Percentiles rank a stretch among this genome's conserved stretches.
phyloP scores from a whole-genome alignment of 2,113 vertebrate species.

The Hippocampus mohnikei region DNA sequence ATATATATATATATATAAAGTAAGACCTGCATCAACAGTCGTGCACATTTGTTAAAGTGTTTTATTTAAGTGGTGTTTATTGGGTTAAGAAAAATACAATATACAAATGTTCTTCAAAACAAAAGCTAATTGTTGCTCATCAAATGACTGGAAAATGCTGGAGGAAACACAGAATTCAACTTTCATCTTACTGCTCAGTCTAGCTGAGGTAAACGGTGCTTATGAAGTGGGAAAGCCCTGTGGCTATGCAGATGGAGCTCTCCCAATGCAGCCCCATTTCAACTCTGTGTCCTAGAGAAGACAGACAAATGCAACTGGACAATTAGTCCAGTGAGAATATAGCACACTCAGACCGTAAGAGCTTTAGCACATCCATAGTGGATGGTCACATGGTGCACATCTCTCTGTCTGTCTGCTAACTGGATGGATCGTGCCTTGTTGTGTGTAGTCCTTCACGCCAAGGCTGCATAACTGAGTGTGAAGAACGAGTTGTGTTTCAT shows the following conservation, averaged over 20 bases:
- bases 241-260: conserved; percentile 57
- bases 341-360: conserved; percentile 58
- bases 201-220: conserved; percentile 26
- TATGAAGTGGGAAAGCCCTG: conserved; percentile 38
- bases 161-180: conserved; percentile 14
- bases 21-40: background rate
- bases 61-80: no score
- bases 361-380: conserved; percentile 44
- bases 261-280: conserved; percentile 46
- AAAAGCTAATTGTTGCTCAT: background rate
- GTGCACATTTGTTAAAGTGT: no score
- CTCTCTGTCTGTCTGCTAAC: conserved; percentile 28
- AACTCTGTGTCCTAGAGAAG: conserved; percentile 52
- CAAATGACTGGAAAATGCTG: background rate
- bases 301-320: conserved; percentile 62
- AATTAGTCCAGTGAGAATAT: conserved; percentile 57
- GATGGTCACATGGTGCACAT: conserved; percentile 52
- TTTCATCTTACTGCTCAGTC: conserved; percentile 11
- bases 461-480: conserved; percentile 64
- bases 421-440: conserved; percentile 33
- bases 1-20: background rate
- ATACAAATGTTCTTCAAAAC: no score
- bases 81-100: no score
- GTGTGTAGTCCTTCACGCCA: conserved; percentile 45
- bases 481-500: conserved; percentile 54